Percentiles rank a stretch among this genome's conserved stretches.
Conservation (phyloP, 2,797 vertebrate species). For the Danio aesculapii region DNA sequence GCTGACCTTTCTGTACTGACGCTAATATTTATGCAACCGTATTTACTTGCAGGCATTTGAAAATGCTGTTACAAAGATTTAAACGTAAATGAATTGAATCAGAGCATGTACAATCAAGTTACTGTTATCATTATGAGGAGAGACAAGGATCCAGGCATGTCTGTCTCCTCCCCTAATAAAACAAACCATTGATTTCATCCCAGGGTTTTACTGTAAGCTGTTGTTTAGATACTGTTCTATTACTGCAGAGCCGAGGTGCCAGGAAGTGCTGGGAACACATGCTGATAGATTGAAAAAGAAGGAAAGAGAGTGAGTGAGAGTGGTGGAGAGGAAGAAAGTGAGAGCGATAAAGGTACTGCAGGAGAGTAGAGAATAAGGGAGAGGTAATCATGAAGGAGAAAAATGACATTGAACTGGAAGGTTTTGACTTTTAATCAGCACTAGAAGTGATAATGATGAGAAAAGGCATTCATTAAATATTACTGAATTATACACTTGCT, state of each 20-base stretch:
- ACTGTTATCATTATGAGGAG: slow-evolving; percentile 51
- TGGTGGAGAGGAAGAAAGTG: neutral
- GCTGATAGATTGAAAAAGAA: slow-evolving; percentile 31
- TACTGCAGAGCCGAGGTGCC: slow-evolving; percentile 40
- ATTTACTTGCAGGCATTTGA: slow-evolving; percentile 39
- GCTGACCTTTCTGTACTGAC: slow-evolving; percentile 25
- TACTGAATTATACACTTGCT: slow-evolving; percentile 34
- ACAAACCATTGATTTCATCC: slow-evolving; percentile 54
- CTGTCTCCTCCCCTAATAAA: slow-evolving; percentile 51
- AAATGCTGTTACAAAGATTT: slow-evolving; percentile 39
- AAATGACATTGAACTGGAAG: slow-evolving; percentile 32
- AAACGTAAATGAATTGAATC: slow-evolving; percentile 46
- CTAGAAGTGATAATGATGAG: slow-evolving; percentile 16
- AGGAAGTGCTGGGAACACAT: slow-evolving; percentile 39
- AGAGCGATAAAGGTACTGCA: slow-evolving; percentile 22
- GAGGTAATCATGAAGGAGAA: slow-evolving; percentile 13
- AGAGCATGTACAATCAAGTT: slow-evolving; percentile 45
- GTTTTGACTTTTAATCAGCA: slow-evolving; percentile 43
- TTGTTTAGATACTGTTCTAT: slow-evolving; percentile 46
- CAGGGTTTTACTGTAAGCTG: slow-evolving; percentile 58
- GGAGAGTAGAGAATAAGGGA: slow-evolving; percentile 13
- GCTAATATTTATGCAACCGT: slow-evolving; percentile 23
- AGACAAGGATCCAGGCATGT: slow-evolving; percentile 52
- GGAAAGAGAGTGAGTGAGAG: slow-evolving; percentile 1
- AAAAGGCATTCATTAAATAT: slow-evolving; percentile 35